phyloP scores from a whole-genome alignment of 2,888 invertebrate genomes.

The Netelia inedita region DNA sequence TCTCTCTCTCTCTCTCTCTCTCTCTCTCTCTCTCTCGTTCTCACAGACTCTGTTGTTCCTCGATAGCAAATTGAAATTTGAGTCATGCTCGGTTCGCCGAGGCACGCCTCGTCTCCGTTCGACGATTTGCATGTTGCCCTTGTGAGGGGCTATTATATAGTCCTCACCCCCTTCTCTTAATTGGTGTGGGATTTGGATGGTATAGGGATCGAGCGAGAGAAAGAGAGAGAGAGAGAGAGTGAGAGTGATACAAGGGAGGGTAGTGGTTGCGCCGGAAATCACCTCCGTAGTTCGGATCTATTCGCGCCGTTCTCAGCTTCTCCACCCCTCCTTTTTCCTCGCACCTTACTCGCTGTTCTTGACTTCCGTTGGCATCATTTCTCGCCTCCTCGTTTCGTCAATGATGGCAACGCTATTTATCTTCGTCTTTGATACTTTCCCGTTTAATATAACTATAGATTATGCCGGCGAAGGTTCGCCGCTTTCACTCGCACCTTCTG shows the following conservation, averaged over 20 bases:
- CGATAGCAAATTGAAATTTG: slow-evolving; percentile 58
- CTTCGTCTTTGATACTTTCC: slow-evolving; percentile 17
- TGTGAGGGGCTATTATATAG: neutral
- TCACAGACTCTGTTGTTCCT: neutral
- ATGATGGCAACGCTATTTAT: slow-evolving; percentile 27
- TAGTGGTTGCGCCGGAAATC: slow-evolving; percentile 59
- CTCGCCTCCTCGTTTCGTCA: slow-evolving; percentile 32
- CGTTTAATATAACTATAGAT: neutral
- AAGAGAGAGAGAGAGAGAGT: neutral
- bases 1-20: neutral
- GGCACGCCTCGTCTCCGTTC: slow-evolving; percentile 37
- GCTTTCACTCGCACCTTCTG: slow-evolving; percentile 63
- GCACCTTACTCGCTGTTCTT: slow-evolving; percentile 26
- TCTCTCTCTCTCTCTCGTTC: neutral
- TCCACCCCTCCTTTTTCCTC: slow-evolving; percentile 1
- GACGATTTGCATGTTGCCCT: slow-evolving; percentile 41
- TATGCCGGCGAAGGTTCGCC: slow-evolving; percentile 2
- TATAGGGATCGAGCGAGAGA: neutral
- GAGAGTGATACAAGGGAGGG: neutral
- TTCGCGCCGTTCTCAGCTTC: slow-evolving; percentile 17
- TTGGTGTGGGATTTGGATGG: slow-evolving; percentile 24
- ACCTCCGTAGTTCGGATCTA: slow-evolving; percentile 42
- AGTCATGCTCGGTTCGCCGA: slow-evolving; percentile 41
- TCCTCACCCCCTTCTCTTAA: slow-evolving; percentile 27
- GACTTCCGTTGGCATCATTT: slow-evolving; percentile 5